Conservation (phyloP, 2,888 invertebrate genomes). For the Ennomos fuscantarius region DNA sequence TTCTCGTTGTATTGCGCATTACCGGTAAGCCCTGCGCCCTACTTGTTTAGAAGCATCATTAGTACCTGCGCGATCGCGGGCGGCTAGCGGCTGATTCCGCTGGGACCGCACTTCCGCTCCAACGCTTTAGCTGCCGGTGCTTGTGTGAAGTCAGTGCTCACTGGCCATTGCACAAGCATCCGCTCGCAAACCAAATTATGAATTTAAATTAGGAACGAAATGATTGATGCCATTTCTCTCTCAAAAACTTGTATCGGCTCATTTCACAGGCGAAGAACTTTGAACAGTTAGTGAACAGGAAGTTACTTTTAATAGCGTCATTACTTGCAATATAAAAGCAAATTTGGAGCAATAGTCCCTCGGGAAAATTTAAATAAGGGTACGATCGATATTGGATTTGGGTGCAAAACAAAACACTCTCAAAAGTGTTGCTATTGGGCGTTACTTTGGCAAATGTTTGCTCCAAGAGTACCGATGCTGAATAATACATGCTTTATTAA, state of each 20-base stretch:
- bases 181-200: constrained; percentile 60
- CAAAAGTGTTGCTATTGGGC: too few relatives aligned
- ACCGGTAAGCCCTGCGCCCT: constrained; percentile 47
- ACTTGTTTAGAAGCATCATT: constrained; percentile 62
- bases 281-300: too few relatives aligned
- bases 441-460: not conserved
- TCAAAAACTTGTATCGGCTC: constrained; percentile 36
- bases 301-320: constrained; percentile 34
- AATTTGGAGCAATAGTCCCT: constrained; percentile 15
- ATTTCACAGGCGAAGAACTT: constrained; percentile 36
- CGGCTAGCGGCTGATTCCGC: constrained; percentile 34
- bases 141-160: constrained; percentile 36
- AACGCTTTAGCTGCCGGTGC: constrained; percentile 58
- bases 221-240: constrained; percentile 43
- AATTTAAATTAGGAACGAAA: constrained; percentile 51
- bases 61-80: constrained; percentile 45
- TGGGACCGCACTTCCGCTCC: constrained; percentile 68
- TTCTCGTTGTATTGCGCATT: constrained; percentile 53
- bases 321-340: constrained; percentile 32
- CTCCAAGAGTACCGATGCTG: constrained; percentile 28
- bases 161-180: constrained; percentile 67
- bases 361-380: constrained; percentile 24
- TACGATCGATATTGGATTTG: constrained; percentile 21
- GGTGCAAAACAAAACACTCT: not conserved
- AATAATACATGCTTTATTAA: constrained; percentile 21